Percentiles rank a stretch among this genome's conserved stretches.
phyloP scores from a whole-genome alignment of 1,140 invertebrate species.

The Cydia pomonella region DNA sequence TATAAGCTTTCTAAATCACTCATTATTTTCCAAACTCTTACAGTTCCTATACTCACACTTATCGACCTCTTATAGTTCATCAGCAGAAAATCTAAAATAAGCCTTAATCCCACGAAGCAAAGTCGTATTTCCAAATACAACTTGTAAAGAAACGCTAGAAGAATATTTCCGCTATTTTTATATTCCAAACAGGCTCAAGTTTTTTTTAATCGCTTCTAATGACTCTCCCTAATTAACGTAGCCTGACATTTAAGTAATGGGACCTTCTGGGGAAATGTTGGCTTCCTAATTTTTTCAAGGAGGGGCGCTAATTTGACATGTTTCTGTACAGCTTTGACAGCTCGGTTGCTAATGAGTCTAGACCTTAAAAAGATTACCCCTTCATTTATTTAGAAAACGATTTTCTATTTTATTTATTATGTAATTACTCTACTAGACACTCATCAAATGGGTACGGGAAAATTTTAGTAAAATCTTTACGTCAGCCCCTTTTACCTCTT shows the following conservation, averaged over 20 bases:
- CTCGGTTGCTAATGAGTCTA: background rate
- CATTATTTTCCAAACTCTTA: background rate
- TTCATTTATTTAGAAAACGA: background rate
- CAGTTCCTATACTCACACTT: background rate
- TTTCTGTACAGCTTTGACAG: background rate
- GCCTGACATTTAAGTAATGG: slow-evolving; percentile 61
- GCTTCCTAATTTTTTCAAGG: background rate
- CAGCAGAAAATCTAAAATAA: background rate
- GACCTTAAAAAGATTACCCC: background rate
- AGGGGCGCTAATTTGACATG: background rate
- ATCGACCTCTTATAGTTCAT: background rate
- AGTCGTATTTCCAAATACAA: background rate
- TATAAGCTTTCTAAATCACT: background rate
- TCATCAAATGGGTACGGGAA: too few relatives aligned
- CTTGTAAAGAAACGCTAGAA: background rate
- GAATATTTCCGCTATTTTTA: slow-evolving; percentile 49
- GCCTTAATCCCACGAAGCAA: background rate
- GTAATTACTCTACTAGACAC: too few relatives aligned
- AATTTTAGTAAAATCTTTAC: too few relatives aligned
- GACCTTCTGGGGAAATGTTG: slow-evolving; percentile 54
- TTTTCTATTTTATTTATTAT: too few relatives aligned
- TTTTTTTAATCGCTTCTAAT: slow-evolving; percentile 71
- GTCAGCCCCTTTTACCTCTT: too few relatives aligned
- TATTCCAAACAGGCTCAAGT: slow-evolving; percentile 55
- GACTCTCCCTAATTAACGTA: slow-evolving; percentile 72